Conservation (phyloP, 2,888 invertebrate genomes). For the Blomia tropicalis region DNA sequence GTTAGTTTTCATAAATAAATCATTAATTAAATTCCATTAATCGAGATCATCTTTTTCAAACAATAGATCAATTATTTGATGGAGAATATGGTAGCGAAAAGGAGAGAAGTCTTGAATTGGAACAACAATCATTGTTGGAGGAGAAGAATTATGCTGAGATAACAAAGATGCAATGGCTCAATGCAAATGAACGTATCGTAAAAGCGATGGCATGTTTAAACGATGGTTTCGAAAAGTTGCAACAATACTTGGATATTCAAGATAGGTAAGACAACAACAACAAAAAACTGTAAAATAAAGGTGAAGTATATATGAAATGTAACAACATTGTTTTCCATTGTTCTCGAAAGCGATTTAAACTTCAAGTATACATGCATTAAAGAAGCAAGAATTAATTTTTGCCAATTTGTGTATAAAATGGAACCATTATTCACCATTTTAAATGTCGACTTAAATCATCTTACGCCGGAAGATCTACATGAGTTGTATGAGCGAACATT, state of each 20-base stretch:
- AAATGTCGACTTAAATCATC: slow-evolving; percentile 42
- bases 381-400: slow-evolving; percentile 41
- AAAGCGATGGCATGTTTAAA: slow-evolving; percentile 41
- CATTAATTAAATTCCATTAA: not conserved
- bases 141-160: slow-evolving; percentile 39
- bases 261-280: slow-evolving; percentile 35
- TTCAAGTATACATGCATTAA: slow-evolving; percentile 39
- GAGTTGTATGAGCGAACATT: slow-evolving; percentile 36
- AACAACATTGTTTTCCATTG: not conserved
- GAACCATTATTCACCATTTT: slow-evolving; percentile 40
- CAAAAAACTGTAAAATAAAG: not conserved
- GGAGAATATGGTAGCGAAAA: slow-evolving; percentile 41
- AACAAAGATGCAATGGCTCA: slow-evolving; percentile 42
- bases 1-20: slow-evolving; percentile 34
- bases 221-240: slow-evolving; percentile 39
- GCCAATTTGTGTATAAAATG: slow-evolving; percentile 41
- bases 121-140: slow-evolving; percentile 39
- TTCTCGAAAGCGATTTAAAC: slow-evolving; percentile 35
- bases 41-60: not conserved
- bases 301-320: not conserved
- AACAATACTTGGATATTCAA: slow-evolving; percentile 35
- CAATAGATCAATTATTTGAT: slow-evolving; percentile 38
- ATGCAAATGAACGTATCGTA: slow-evolving; percentile 38
- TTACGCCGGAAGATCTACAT: slow-evolving; percentile 38
- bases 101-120: slow-evolving; percentile 41